Evolutionary conservation across 2,797 vertebrate genomes (phyloP), one percentile per base, ranked within the genome.

Genomic region (Galaxias olidus): DNA sequence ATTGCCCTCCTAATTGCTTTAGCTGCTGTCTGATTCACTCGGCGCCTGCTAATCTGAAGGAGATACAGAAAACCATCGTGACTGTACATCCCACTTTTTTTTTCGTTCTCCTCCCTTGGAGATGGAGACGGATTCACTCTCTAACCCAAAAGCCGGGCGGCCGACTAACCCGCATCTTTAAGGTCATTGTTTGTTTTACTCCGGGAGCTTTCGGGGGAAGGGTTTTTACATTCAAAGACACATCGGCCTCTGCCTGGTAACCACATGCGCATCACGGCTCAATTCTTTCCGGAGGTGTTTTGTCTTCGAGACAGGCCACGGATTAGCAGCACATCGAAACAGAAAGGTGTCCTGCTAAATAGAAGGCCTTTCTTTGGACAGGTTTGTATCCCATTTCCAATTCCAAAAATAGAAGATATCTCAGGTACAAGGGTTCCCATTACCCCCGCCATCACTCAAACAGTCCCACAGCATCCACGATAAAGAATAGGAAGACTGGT

Each of bases 1-100:
- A 75, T 91, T 87, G 90, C 71, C 68, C 84, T 87, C 83, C 89
- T 94, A 94, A 95, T 93, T 94, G 87, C 85, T 88, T 92, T 86
- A 91, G 78, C 71, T 84, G 88, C 86, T 85, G 86, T 86, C 84
- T 84, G 74, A 81, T 89, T 93, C 89, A 87, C 86, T 86, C 76
- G 88, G 76, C 86, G 73, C 69, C 18, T 75, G 90, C 86, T 91
- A 70, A 86, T 92, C 82, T 89, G 84, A 80, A 20, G 54, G 46
- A 59, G 83, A 82, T 87, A 84, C 0, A 79, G 73, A 80, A 66
- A 77, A 73, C 74, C 68, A 68, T 50, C 69, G 60, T 20, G 71
- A 66, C 73, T 85, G 80, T 78, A 82, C 65, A 64, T 65, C 79
- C 75, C 68, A 73, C 73, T 80, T 53, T 79, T 46, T 71, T 68